A percentile compares a stretch with the other conserved stretches of the same genome.
These are phyloP conservation scores for Anagrus nilaparvatae DNA, from an alignment of 1,140 invertebrate genomes.

Conservation along the genomic window DNA sequence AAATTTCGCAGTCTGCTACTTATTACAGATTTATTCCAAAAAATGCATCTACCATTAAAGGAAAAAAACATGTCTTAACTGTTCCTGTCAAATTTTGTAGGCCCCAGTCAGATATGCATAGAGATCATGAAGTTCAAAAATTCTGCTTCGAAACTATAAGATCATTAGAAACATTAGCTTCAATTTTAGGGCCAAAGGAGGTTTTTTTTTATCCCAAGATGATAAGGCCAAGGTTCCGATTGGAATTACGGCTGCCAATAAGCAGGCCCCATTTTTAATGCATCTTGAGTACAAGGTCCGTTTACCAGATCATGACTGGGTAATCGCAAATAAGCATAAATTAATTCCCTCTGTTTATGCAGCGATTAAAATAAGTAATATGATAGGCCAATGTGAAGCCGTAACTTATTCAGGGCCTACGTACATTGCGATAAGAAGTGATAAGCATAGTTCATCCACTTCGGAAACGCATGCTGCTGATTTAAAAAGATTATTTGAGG, in stretches of 20 bases:
- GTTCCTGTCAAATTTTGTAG: conserved; percentile 4
- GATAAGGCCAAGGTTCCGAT: no score
- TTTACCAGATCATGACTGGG: conserved; percentile 31
- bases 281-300: conserved; percentile 32
- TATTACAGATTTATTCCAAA: conserved; percentile 9
- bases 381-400: conserved; percentile 21
- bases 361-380: conserved; percentile 23
- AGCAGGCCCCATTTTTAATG: conserved; percentile 28
- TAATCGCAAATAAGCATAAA: no score
- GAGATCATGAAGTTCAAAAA: conserved; percentile 1
- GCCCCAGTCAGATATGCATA: conserved; percentile 3
- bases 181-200: conserved; percentile 20
- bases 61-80: conserved; percentile 7
- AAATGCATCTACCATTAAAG: conserved; percentile 4
- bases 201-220: no score
- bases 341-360: conserved; percentile 24
- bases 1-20: conserved; percentile 3
- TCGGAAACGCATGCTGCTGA: conserved; percentile 28
- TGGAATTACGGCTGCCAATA: conserved; percentile 15
- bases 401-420: conserved; percentile 31
- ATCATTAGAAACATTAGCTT: conserved; percentile 12
- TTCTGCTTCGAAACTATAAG: conserved; percentile 7
- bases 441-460: conserved; percentile 26
- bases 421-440: conserved; percentile 31
- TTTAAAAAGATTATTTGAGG: conserved; percentile 24